phyloP scores from a whole-genome alignment of 2,888 invertebrate genomes.

The Dryobotodes eremita region DNA sequence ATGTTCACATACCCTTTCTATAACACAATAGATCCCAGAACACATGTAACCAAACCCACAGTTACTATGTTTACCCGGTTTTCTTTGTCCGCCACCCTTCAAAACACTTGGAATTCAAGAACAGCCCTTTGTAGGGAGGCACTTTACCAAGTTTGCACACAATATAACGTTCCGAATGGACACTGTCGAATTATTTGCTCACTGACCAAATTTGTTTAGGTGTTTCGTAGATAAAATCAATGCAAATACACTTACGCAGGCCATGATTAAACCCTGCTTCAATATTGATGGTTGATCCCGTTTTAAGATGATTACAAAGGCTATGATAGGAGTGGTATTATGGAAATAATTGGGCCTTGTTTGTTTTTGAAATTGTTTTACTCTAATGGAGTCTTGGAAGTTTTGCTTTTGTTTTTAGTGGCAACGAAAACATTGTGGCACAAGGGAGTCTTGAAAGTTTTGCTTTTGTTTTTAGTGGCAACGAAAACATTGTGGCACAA shows the following conservation, averaged over 20 bases:
- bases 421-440: not conserved
- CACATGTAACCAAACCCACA: conserved; percentile 43
- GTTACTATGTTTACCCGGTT: conserved; percentile 49
- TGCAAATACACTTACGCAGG: conserved; percentile 59
- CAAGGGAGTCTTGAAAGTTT: not conserved
- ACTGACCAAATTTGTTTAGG: conserved; percentile 71
- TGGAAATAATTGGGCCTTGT: conserved; percentile 57
- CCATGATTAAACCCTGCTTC: conserved; percentile 61
- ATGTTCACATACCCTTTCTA: conserved; percentile 37
- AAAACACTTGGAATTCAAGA: conserved; percentile 70
- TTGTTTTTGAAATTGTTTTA: conserved; percentile 55
- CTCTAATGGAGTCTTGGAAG: not conserved
- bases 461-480: not conserved
- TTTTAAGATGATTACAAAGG: conserved; percentile 59
- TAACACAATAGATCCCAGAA: conserved; percentile 55
- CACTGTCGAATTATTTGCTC: conserved; percentile 64
- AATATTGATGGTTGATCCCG: conserved; percentile 56
- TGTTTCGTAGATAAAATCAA: conserved; percentile 63
- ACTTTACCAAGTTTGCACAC: conserved; percentile 65
- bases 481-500: not conserved
- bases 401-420: conserved; percentile 1
- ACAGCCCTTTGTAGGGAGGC: conserved; percentile 65
- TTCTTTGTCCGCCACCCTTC: conserved; percentile 67
- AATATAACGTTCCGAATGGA: conserved; percentile 61
- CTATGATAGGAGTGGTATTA: conserved; percentile 55